Base-by-base conservation (phyloP, 2,888 invertebrate genomes). In the Philereme transversata region DNA sequence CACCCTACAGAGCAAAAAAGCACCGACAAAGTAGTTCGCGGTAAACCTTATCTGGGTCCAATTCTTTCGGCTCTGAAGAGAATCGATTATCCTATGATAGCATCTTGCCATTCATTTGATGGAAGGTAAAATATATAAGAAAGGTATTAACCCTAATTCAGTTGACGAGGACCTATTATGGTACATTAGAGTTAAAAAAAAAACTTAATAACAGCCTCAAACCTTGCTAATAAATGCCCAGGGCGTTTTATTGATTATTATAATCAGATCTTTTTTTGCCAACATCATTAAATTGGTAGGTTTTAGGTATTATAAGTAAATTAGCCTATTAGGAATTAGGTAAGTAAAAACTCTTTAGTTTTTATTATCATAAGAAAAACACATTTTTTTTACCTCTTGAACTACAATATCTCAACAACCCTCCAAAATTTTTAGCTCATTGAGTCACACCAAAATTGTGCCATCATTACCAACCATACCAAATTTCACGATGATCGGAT, bases 21-120 rank as follows among this genome's bases (percentile, higher is more conserved):
- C 79, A 74, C 90, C 90, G 90, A 87, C 91, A 90, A 91, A 91
- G 71, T 60, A 62, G 62, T 65, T 72, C 77, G 76, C 73, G 69
- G 75, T 73, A 69, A 67, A 67, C 73, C 78, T 79, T 87, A 84
- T 85, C 86, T 82, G 73, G 75, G 74, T 74, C 78, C 75, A 76
- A 83, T 83, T 65, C 85, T 82, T 46, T 69, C 72, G 75, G 73
- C 74, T 70, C 76, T 73, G 81, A 73, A 75, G 78, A 80, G 77
- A 83, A 82, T 82, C 79, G 81, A 84, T 84, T 83, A 75, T 76
- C 60, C n/a, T 69, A 53, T 53, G 66, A 68, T 68, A 59, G 52
- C 51, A 63, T 58, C 60, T 71, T 47, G 66, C 70, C 68, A 72
- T 71, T 68, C 71, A 61, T 62, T 60, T 71, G 58, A 68, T 59